Evolutionary conservation across 2,888 invertebrate genomes (phyloP).

Genomic region (Uloborus plumipes): DNA sequence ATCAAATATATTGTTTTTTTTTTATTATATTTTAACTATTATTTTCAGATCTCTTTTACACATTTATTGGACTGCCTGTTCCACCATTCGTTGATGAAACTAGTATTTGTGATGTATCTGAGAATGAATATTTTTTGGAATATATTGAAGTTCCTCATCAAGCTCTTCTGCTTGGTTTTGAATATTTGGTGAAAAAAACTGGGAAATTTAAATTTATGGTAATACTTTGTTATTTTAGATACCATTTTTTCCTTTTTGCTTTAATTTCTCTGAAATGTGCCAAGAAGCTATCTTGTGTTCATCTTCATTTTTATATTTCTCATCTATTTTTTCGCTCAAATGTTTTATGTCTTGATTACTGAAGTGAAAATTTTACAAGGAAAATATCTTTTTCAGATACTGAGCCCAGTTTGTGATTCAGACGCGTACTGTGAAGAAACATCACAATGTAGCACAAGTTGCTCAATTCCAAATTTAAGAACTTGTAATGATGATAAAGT

Average conservation of each 20-base stretch:
- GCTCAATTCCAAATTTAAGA: slow-evolving; percentile 2
- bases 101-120: not conserved
- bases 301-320: too few species aligned
- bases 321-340: too few species aligned
- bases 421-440: slow-evolving; percentile 30
- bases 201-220: slow-evolving; percentile 42
- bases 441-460: slow-evolving; percentile 30
- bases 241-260: not conserved
- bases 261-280: too few species aligned
- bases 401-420: slow-evolving; percentile 28
- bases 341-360: too few species aligned
- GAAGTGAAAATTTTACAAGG: too few species aligned
- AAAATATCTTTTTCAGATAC: slow-evolving; percentile 8
- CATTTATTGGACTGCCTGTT: slow-evolving; percentile 12
- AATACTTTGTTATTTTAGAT: not conserved
- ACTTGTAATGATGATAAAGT: slow-evolving; percentile 11
- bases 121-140: slow-evolving; percentile 19
- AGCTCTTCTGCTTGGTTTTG: slow-evolving; percentile 45
- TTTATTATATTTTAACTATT: not conserved
- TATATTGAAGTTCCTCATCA: slow-evolving; percentile 4
- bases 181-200: slow-evolving; percentile 24
- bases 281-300: too few species aligned
- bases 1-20: not conserved
- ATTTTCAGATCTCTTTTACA: slow-evolving; percentile 33
- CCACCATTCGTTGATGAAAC: slow-evolving; percentile 8